Conservation (phyloP, 2,888 invertebrate species). For the Dimorphilus gyrociliatus region DNA sequence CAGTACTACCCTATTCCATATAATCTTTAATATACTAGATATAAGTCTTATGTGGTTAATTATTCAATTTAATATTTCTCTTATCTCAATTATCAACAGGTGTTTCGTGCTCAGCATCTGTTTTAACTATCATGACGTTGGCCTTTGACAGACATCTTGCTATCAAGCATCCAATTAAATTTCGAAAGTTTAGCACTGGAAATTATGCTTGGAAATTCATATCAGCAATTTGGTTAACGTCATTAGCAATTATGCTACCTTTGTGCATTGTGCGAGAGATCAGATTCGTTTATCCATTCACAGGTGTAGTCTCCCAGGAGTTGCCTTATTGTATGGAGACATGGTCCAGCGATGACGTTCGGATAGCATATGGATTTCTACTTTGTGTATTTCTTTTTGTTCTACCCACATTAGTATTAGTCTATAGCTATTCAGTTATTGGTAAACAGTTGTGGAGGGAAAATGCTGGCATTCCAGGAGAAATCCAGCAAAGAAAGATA, state of each 20-base stretch:
- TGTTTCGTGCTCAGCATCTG: constrained; percentile 54
- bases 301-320: constrained; percentile 38
- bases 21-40: no score
- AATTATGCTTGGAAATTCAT: constrained; percentile 2
- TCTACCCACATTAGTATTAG: neutral
- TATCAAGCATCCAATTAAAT: constrained; percentile 56
- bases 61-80: no score
- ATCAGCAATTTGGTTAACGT: constrained; percentile 1
- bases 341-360: no score
- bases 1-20: no score
- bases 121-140: constrained; percentile 65
- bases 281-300: constrained; percentile 54
- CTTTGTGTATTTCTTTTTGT: constrained; percentile 1
- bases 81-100: no score
- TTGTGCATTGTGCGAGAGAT: constrained; percentile 40
- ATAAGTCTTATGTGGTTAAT: no score
- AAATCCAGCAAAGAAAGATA: no score
- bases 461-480: no score
- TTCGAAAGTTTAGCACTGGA: constrained; percentile 48
- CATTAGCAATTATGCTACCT: constrained; percentile 2
- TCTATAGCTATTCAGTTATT: neutral
- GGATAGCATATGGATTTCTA: constrained; percentile 1
- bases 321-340: no score
- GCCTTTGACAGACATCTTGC: constrained; percentile 53
- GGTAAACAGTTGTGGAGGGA: constrained; percentile 1